Evolutionary conservation across 2,797 vertebrate genomes (phyloP), one percentile per base, ranked within the genome.

Genomic region (Parauchenoglanis ngamensis): DNA sequence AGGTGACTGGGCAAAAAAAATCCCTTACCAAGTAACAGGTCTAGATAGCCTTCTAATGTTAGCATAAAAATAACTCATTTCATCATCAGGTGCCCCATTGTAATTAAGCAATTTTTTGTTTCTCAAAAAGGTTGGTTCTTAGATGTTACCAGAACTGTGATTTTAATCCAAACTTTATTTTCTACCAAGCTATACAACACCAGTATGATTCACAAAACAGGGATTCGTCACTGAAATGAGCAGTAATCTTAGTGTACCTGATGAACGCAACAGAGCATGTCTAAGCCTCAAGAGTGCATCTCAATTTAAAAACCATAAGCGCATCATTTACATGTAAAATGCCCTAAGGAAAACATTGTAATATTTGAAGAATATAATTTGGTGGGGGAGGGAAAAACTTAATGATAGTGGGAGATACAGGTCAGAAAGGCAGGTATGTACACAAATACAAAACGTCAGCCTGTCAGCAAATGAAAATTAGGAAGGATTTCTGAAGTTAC

Each of bases 261-360:
- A 44, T 61, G 35, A 80, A 80, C 8, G 7, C 13, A 63, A 6
- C 57, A 21, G n/a, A 19, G 15, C 52, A 56, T 15, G 3, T 35
- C 17, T 17, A 46, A 63, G 57, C 40, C 12, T 63, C 13, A 81
- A 17, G 6, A 81, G 35, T 23, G 15, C 11, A 7, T 35, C 12
- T 63, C 57, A 25, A 61, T 63, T 61, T 44, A 15, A 63, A 79
- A 81, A 81, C 56, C 57, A 81, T 63, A 61, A 15, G 57, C 35
- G 61, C 78, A 40, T 57, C 3, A 57, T 79, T 44, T 61, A 81
- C 57, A 81, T 78, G 28, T 23, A 35, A 57, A 57, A 35, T 23
- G 17, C 52, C 52, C 76, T 13, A 35, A 35, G 52, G 19, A 78
- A 19, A 31, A 21, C 10, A 28, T 0, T 52, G 49, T 7, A 54